These are phyloP conservation scores for Pyrgus malvae DNA, from an alignment of 2,888 invertebrate genomes.

Conservation along the genomic window DNA sequence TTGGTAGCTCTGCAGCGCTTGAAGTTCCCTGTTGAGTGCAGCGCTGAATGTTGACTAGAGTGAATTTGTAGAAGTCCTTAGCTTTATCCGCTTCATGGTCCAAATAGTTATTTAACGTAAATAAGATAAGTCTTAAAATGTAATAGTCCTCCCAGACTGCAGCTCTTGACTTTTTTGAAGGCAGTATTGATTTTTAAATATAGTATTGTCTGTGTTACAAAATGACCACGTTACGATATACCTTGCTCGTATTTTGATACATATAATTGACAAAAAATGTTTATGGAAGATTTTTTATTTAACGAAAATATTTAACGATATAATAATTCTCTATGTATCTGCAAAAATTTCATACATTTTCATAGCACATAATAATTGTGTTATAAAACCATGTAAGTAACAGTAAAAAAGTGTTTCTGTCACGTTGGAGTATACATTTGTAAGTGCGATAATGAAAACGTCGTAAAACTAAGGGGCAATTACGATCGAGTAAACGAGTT, in stretches of 20 bases:
- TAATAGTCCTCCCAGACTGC: too few relatives aligned
- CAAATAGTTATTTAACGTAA: neutral
- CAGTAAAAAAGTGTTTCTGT: neutral
- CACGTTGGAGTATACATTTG: neutral
- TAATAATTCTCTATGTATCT: too few relatives aligned
- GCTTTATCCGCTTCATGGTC: constrained; percentile 15
- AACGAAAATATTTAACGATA: too few relatives aligned
- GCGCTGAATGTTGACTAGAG: constrained; percentile 15
- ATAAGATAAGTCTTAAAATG: neutral
- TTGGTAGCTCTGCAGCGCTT: constrained; percentile 42
- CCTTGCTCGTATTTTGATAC: too few relatives aligned
- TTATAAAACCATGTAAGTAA: neutral
- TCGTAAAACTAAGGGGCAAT: constrained; percentile 38
- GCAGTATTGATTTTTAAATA: too few relatives aligned
- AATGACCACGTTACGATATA: too few relatives aligned
- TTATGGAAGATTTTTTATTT: too few relatives aligned
- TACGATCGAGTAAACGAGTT: constrained; percentile 38
- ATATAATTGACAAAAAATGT: too few relatives aligned
- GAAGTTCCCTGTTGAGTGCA: constrained; percentile 26
- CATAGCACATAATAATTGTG: neutral
- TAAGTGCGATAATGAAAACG: constrained; percentile 33
- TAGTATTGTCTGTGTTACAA: too few relatives aligned
- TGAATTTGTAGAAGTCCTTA: constrained; percentile 22
- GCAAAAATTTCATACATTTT: too few relatives aligned
- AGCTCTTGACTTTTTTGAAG: too few relatives aligned